Conservation (phyloP, 2,113 vertebrate genomes). For the Phylloscopus whistleri region DNA sequence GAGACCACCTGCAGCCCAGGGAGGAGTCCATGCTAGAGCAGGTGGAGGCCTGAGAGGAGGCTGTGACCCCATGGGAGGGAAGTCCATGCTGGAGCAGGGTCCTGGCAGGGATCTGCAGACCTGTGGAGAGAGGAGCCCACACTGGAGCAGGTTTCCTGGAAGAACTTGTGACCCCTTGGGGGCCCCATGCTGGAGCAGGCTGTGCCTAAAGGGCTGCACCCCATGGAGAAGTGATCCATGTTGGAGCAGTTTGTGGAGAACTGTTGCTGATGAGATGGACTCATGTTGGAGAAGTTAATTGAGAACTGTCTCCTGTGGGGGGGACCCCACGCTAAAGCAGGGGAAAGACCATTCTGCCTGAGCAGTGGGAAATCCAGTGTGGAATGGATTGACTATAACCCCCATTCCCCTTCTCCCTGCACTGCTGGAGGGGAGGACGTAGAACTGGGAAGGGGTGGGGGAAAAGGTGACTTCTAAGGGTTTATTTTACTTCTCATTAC, state of each 20-base stretch:
- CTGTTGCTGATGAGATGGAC: not conserved
- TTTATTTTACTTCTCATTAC: not conserved
- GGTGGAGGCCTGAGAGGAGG: not conserved
- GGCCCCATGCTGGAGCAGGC: not conserved
- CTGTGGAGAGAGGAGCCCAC: not conserved
- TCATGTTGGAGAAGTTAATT: rapidly evolving
- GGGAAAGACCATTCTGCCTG: not conserved
- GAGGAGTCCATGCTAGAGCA: not conserved
- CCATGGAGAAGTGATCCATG: too few relatives aligned
- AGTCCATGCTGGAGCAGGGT: not conserved
- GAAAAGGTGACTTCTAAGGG: not conserved
- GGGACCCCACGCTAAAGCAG: not conserved
- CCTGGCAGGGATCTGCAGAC: not conserved
- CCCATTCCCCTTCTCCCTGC: not conserved
- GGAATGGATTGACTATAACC: not conserved
- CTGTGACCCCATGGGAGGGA: not conserved
- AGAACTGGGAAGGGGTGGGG: not conserved
- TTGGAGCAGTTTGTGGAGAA: not conserved
- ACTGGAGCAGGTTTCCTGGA: not conserved
- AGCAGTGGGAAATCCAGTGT: not conserved
- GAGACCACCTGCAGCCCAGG: not conserved
- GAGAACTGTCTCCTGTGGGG: not conserved
- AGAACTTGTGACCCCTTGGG: not conserved
- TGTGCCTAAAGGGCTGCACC: not conserved
- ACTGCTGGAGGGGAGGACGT: not conserved